Percentiles rank a stretch among this genome's conserved stretches.
Evolutionary conservation across 2,113 vertebrate genomes (phyloP).

Genomic region (Pionites leucogaster): DNA sequence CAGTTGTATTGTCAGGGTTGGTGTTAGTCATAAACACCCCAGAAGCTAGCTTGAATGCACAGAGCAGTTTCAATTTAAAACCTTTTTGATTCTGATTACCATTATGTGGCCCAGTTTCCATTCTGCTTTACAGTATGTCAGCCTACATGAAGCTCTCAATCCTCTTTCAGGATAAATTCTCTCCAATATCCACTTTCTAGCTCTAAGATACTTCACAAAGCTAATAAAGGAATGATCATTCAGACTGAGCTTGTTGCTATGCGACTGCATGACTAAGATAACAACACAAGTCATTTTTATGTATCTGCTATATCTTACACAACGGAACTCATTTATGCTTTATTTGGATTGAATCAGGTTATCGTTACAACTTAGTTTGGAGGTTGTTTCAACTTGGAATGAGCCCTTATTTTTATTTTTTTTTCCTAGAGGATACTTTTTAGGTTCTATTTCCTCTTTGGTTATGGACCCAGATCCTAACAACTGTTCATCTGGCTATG

Average conservation of each 20-base stretch:
- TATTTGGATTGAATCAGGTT: slow-evolving; percentile 17
- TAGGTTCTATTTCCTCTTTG: slow-evolving; percentile 1
- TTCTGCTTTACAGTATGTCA: slow-evolving; percentile 6
- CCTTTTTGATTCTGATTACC: not conserved
- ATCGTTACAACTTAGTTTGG: not conserved
- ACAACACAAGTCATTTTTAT: slow-evolving; percentile 37
- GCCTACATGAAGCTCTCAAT: not conserved
- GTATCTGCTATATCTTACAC: slow-evolving; percentile 6
- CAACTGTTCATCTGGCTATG: slow-evolving; percentile 22
- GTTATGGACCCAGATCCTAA: slow-evolving; percentile 12
- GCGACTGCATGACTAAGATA: slow-evolving; percentile 61
- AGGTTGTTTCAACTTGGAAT: not conserved
- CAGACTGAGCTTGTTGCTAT: slow-evolving; percentile 69
- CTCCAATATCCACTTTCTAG: slow-evolving; percentile 8
- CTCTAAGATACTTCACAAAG: slow-evolving; percentile 31
- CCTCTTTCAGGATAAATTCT: slow-evolving; percentile 36
- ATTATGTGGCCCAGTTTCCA: not conserved
- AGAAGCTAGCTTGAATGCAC: not conserved
- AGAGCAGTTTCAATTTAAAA: slow-evolving; percentile 1
- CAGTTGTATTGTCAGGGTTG: not conserved
- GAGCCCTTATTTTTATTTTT: not conserved
- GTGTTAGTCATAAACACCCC: not conserved
- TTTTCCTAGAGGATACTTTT: not conserved
- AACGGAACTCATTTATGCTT: not conserved
- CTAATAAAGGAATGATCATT: slow-evolving; percentile 45